Base-by-base conservation (phyloP, 2,797 vertebrate species). In the Pseudochromis fuscus region DNA sequence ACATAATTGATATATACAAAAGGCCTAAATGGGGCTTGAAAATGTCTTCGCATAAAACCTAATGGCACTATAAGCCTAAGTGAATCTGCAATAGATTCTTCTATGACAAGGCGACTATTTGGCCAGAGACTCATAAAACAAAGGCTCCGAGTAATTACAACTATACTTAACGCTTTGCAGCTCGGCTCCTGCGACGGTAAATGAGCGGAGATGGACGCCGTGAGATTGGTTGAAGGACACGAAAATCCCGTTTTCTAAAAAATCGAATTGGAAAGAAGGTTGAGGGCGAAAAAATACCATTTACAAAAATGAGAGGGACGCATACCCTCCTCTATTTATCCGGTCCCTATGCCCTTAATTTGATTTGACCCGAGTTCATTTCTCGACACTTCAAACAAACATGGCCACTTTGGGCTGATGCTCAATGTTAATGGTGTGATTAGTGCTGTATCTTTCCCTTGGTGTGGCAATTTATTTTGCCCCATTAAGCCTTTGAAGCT, bases 361-460 rank as follows among this genome's bases (percentile, higher is more conserved):
- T 85, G 81, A 88, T 88, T 81, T 87, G 89, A 86, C 83, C 88
- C 5, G n/a, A 76, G 81, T 88, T 88, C 84, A 88, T 85, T 86
- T 83, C 82, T 80, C 57, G 48, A 81, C 81, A 86, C 82, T 88
- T 85, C 83, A 86, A 89, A 90, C 88, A 90, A 91, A 92, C 87
- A 91, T 30, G 81, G 80, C 86, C 84, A 84, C 86, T 79, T 86
- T 85, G 69, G 87, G 79, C 86, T 66, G 64, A 90, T 51, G 86
- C 86, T 91, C 88, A 90, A 88, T 91, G 84, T 91, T 92, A 92
- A 94, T 92, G 91, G 87, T 58, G 87, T 89, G 91, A 93, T 93
- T 91, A 91, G 88, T 59, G 88, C 86, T 56, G 83, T 87, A 82
- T 88, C 85, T 81, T 87, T 89, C 85, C 87, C 90, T 90, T 64